A percentile compares a stretch with the other conserved stretches of the same genome.
phyloP scores from a whole-genome alignment of 2,888 invertebrate species.

The Rhagonycha lutea region DNA sequence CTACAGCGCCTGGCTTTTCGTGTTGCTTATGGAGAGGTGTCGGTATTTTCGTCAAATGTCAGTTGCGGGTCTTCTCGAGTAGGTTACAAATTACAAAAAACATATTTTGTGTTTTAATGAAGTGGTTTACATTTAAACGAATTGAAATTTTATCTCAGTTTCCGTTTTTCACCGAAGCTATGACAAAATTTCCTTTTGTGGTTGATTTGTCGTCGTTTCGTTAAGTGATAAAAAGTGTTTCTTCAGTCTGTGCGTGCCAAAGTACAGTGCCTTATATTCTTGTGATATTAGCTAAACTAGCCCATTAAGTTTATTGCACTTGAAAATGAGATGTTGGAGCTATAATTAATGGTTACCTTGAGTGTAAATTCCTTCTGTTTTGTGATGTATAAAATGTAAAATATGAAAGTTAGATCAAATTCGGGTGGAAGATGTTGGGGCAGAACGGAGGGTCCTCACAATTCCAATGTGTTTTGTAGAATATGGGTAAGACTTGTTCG shows the following conservation, averaged over 20 bases:
- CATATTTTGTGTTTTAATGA: neutral
- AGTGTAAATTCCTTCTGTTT: neutral
- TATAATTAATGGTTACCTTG: neutral
- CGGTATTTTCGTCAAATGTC: slow-evolving; percentile 1
- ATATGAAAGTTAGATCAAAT: slow-evolving; percentile 25
- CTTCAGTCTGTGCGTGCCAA: slow-evolving; percentile 9
- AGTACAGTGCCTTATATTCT: slow-evolving; percentile 13
- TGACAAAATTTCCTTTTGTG: slow-evolving; percentile 30
- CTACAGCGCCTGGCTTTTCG: neutral
- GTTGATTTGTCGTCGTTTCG: slow-evolving; percentile 1
- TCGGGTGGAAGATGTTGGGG: slow-evolving; percentile 28
- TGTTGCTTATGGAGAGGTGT: neutral
- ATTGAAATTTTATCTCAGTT: slow-evolving; percentile 24
- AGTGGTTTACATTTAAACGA: neutral
- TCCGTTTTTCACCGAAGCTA: slow-evolving; percentile 24
- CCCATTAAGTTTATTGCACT: slow-evolving; percentile 18
- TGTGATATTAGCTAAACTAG: slow-evolving; percentile 9
- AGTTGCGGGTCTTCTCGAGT: neutral
- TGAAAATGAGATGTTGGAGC: neutral
- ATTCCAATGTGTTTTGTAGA: slow-evolving; percentile 46
- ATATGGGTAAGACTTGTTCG: slow-evolving; percentile 46
- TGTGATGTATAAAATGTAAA: slow-evolving; percentile 5
- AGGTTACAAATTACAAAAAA: neutral
- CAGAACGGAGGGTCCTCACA: slow-evolving; percentile 33
- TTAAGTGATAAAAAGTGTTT: neutral